These are phyloP conservation scores for Thaumatotibia leucotreta DNA, from an alignment of 1,140 invertebrate genomes.

Conservation along the genomic window DNA sequence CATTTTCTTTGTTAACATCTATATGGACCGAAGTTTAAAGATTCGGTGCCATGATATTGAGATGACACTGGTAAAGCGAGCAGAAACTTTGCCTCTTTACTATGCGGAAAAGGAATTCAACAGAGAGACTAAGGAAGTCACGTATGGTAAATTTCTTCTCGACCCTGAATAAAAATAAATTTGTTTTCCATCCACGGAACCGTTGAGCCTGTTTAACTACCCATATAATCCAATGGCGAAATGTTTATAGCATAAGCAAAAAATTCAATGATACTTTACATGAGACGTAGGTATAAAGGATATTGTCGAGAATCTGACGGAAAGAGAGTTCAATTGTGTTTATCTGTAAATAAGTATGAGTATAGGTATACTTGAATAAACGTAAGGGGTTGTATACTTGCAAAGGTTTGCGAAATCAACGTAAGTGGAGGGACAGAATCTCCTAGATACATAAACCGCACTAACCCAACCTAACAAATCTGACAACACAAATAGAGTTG, in stretches of 20 bases:
- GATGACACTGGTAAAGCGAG: neutral
- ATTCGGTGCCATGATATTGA: neutral
- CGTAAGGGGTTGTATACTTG: neutral
- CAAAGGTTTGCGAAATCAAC: slow-evolving; percentile 9
- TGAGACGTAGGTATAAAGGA: neutral
- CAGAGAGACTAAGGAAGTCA: neutral
- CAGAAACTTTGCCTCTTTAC: slow-evolving; percentile 4
- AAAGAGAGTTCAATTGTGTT: slow-evolving; percentile 4
- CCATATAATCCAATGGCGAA: neutral
- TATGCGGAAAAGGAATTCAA: neutral
- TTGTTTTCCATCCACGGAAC: neutral
- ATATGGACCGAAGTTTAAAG: neutral
- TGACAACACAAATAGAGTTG: slow-evolving; percentile 1
- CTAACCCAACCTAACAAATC: slow-evolving; percentile 11
- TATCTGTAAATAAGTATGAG: neutral
- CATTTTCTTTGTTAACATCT: slow-evolving; percentile 1
- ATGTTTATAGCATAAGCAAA: neutral
- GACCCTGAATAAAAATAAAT: neutral
- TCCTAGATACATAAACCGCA: slow-evolving; percentile 11
- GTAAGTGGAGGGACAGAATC: slow-evolving; percentile 6
- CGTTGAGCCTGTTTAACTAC: neutral
- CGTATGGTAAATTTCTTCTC: neutral
- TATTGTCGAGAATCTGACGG: neutral
- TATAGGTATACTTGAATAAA: neutral
- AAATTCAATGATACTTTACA: neutral